Conservation (phyloP, 1,140 invertebrate genomes). For the Theocolax elegans region DNA sequence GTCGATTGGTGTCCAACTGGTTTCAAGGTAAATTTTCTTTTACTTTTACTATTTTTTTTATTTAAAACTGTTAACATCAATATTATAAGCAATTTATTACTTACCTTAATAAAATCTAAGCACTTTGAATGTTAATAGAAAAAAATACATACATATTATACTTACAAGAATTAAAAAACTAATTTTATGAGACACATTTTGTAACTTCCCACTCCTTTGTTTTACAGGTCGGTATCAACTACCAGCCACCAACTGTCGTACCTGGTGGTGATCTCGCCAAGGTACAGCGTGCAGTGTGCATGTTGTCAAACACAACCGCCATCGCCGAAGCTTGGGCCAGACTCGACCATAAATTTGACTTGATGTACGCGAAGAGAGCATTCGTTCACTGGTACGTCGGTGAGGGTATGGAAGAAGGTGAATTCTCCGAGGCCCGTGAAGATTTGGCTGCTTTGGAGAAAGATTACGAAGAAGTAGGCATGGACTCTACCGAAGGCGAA, state of each 20-base stretch:
- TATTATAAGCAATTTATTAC: background rate
- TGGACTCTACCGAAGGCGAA: constrained; percentile 72
- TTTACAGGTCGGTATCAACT: constrained; percentile 66
- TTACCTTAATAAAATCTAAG: too few species aligned
- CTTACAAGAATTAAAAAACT: too few species aligned
- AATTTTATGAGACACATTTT: too few species aligned
- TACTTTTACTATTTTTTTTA: background rate
- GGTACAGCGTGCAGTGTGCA: constrained; percentile 47
- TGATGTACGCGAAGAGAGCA: constrained; percentile 74
- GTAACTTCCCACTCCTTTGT: too few species aligned
- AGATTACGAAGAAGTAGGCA: constrained; percentile 74
- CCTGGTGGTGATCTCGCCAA: constrained; percentile 66
- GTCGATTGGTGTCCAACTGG: constrained; percentile 83
- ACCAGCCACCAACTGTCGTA: constrained; percentile 74
- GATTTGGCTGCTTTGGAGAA: constrained; percentile 66
- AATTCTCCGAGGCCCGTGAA: constrained; percentile 75
- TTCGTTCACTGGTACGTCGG: constrained; percentile 76
- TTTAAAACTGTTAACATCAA: too few species aligned
- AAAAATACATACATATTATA: too few species aligned
- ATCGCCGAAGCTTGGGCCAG: constrained; percentile 78
- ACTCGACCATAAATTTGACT: constrained; percentile 74
- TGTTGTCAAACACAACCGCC: constrained; percentile 74
- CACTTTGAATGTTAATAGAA: too few species aligned
- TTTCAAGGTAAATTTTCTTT: constrained; percentile 64
- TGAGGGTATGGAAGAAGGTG: constrained; percentile 76